phyloP scores from a whole-genome alignment of 2,888 invertebrate genomes.

The Junonia oenone region DNA sequence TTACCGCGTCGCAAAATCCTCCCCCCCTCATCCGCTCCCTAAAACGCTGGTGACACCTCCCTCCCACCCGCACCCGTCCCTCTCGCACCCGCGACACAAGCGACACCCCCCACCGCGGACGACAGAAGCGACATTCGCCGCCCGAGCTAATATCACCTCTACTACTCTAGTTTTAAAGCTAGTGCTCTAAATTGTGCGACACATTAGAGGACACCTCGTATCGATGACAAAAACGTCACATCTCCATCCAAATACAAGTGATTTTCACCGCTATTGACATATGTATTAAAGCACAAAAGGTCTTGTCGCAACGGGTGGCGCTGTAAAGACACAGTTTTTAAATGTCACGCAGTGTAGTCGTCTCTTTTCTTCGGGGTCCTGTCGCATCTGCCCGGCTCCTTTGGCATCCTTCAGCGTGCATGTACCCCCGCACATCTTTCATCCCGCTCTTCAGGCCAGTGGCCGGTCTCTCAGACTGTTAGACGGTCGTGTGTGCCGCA shows the following conservation, averaged over 20 bases:
- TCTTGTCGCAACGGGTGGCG: conserved; percentile 41
- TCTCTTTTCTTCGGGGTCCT: conserved; percentile 76
- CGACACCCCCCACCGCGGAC: conserved; percentile 51
- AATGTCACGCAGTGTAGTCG: conserved; percentile 77
- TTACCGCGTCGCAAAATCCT: conserved; percentile 53
- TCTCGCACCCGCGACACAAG: conserved; percentile 70
- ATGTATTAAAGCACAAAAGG: conserved; percentile 30
- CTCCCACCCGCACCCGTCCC: conserved; percentile 53
- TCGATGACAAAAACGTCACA: conserved; percentile 42
- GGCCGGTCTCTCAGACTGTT: conserved; percentile 69
- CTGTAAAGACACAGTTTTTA: conserved; percentile 78
- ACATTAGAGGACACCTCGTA: conserved; percentile 71
- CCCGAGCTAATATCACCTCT: conserved; percentile 52
- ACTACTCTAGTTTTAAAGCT: conserved; percentile 53
- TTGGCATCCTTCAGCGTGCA: conserved; percentile 74
- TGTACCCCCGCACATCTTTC: conserved; percentile 73
- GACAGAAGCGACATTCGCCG: conserved; percentile 50
- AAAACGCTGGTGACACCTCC: conserved; percentile 77
- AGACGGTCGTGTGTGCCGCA: conserved; percentile 62
- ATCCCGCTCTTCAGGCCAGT: conserved; percentile 77
- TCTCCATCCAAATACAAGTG: conserved; percentile 16
- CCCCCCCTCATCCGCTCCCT: conserved; percentile 61
- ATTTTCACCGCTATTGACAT: conserved; percentile 36
- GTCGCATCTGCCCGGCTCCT: conserved; percentile 76
- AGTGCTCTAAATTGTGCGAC: conserved; percentile 67